Evolutionary conservation across 2,888 invertebrate genomes (phyloP).

Genomic region (Coecobrya sp.): DNA sequence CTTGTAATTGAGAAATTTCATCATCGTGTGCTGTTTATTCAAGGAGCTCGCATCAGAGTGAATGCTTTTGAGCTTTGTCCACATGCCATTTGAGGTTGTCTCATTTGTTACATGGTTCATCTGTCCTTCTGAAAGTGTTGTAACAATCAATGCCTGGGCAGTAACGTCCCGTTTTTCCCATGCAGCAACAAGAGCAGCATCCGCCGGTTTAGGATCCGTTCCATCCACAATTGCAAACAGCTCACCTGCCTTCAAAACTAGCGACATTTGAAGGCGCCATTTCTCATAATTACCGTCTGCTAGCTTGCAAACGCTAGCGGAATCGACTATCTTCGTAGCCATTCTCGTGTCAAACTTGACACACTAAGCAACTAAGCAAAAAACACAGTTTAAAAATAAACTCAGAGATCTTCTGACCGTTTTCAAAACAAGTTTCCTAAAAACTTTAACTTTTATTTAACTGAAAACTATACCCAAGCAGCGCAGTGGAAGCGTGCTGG

Average conservation of each 20-base stretch:
- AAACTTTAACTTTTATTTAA: too few species aligned
- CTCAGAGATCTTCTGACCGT: too few species aligned
- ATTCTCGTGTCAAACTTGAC: not conserved
- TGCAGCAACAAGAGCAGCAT: not conserved
- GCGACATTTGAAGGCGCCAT: not conserved
- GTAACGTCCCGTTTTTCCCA: not conserved
- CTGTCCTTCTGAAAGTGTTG: not conserved
- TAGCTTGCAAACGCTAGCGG: not conserved
- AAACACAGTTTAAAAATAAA: too few species aligned
- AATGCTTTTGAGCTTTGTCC: not conserved
- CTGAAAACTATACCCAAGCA: too few species aligned
- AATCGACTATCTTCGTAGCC: not conserved
- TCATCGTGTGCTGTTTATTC: constrained; percentile 31
- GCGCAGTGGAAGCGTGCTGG: not conserved
- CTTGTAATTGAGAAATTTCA: not conserved
- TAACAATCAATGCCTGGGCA: not conserved
- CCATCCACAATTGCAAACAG: not conserved
- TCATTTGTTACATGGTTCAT: not conserved
- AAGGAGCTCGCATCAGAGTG: not conserved
- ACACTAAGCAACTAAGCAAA: too few species aligned
- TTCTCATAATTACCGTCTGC: not conserved
- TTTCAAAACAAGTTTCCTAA: too few species aligned
- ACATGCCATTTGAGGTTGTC: not conserved
- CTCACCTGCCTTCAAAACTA: not conserved
- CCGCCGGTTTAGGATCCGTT: not conserved